Evolutionary conservation across 2,888 invertebrate genomes (phyloP), one percentile per base, ranked within the genome.

Genomic region (Tenthredo scrophulariae): DNA sequence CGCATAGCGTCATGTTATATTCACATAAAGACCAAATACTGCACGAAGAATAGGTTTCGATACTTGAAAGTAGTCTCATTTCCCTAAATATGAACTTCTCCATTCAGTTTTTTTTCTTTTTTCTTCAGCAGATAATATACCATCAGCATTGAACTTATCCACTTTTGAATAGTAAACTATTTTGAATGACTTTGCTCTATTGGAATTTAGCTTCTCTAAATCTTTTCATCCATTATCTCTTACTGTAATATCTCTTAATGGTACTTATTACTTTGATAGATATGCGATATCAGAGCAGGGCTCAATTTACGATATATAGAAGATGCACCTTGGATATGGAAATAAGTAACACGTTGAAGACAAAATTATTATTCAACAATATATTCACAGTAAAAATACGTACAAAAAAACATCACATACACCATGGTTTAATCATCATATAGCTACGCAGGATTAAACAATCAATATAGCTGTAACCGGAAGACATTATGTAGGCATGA

Each of bases 351-450:
- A 43, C 2, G 22, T 74, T n/a, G 13, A 74, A 22, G 22, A 74
- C 13, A 4, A 46, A n/a, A 33, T 18, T n/a, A 37, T 43, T 43
- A 77, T 54, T 77, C 54, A 77, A 77, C 77, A 77, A 77, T 77
- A 77, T 77, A 77, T 77, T 50, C 29, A 50, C 54, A 54, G 77
- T 77, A 77, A 50, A 77, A 50, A 77, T 77, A 22, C 50, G 54
- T 77, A 50, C 54, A 77, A 77, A 77, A 75, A 77, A 50, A 54
- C 54, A 77, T 54, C 33, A 50, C 9, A 77, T 50, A 77, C 77
- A 77, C 50, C 29, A 77, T 77, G 22, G 18, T 74, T 40, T 29
- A 43, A 74, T 77, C 2, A 50, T 15, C 40, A 77, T 54, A 74
- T 70, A 40, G 43, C n/a, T 74, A 13, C 72, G 43, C 43, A 74